Evolutionary conservation across 2,113 vertebrate species (phyloP).

Genomic region (Nothocercus nigrocapillus): DNA sequence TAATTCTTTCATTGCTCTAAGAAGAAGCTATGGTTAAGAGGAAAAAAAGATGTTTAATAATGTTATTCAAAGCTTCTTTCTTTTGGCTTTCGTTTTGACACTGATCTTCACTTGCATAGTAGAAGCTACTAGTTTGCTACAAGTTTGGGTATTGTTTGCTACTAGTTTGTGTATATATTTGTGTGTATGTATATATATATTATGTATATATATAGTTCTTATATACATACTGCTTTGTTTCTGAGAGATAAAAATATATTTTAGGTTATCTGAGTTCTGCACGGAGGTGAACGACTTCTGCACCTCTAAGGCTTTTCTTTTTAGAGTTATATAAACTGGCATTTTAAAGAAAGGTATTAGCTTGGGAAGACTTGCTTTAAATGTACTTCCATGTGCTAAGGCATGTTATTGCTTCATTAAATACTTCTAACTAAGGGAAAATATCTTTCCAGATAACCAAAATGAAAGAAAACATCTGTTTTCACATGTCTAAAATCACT

Average conservation of each 20-base stretch:
- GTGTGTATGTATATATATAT: accelerated
- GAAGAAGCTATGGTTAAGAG: neutral
- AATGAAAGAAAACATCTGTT: neutral
- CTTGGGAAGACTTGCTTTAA: neutral
- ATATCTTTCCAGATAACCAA: neutral
- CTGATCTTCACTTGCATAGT: neutral
- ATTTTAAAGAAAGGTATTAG: neutral
- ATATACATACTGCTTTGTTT: neutral
- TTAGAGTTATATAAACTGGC: neutral
- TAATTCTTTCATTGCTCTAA: neutral
- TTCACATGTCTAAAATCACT: neutral
- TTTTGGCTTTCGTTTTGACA: neutral
- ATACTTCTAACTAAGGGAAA: neutral
- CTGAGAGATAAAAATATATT: neutral
- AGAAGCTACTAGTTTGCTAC: neutral
- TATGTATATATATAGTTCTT: neutral
- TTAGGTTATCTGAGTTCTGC: neutral
- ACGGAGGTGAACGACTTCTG: neutral
- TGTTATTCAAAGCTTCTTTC: neutral
- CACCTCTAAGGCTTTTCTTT: neutral
- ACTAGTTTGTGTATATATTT: neutral
- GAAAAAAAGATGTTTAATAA: neutral
- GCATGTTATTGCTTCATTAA: neutral
- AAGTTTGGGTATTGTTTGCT: neutral
- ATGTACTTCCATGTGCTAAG: neutral